These are phyloP conservation scores for Melanotaenia pygmaea DNA, from an alignment of 2,797 vertebrate species.

Conservation along the genomic window DNA sequence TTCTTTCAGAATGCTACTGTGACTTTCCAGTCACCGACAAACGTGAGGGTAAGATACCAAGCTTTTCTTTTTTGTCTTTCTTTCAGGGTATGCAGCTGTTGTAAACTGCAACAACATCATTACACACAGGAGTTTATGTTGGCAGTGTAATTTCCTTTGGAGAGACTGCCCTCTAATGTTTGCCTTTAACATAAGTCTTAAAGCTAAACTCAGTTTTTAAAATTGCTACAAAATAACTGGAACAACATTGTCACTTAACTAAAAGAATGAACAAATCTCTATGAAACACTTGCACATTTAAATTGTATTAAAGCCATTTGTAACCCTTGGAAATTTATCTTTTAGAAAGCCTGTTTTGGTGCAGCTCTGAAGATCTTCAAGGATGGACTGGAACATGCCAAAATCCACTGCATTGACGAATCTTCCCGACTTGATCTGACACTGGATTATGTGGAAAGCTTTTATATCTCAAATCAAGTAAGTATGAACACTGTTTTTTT, in stretches of 20 bases:
- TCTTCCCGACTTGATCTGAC: background rate
- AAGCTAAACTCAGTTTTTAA: background rate
- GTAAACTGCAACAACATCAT: background rate
- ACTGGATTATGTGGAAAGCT: background rate
- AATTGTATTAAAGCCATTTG: background rate
- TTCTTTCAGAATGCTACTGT: background rate
- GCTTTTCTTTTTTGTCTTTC: too few species aligned
- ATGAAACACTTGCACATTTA: background rate
- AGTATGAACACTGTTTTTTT: background rate
- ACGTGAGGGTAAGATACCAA: background rate
- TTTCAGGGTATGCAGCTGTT: background rate
- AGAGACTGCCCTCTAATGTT: background rate
- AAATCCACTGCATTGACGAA: background rate
- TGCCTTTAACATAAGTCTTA: background rate
- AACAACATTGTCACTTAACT: background rate
- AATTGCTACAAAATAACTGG: background rate
- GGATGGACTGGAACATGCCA: background rate
- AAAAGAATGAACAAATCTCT: background rate
- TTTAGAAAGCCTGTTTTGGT: background rate
- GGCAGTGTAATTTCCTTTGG: background rate
- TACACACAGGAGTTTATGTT: background rate
- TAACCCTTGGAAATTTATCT: background rate
- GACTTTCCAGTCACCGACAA: background rate
- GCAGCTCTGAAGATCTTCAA: background rate
- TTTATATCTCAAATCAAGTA: too few species aligned